phyloP scores from a whole-genome alignment of 2,113 vertebrate genomes.

The Nipponia nippon region DNA sequence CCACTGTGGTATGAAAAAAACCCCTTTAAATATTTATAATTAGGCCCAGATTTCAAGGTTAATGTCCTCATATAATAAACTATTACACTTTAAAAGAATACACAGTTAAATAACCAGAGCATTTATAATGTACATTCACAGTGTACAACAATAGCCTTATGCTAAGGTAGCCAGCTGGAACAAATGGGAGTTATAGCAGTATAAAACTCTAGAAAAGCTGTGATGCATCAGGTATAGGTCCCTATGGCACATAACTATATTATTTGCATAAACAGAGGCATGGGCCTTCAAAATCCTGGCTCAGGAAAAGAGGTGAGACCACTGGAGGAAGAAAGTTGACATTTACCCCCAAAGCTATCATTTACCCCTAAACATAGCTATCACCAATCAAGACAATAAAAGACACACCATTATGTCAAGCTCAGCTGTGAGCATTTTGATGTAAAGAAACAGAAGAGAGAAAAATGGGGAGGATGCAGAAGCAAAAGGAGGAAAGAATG shows the following conservation, averaged over 20 bases:
- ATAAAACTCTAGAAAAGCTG: conserved; percentile 20
- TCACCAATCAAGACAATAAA: not conserved
- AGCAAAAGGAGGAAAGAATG: not conserved
- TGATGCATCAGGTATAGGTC: conserved; percentile 25
- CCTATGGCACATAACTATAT: not conserved
- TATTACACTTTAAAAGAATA: not conserved
- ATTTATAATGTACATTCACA: not conserved
- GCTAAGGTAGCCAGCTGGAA: conserved; percentile 31
- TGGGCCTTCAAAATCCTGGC: not conserved
- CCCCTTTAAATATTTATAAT: not conserved
- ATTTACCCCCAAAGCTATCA: not conserved
- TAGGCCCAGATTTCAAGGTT: not conserved
- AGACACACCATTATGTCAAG: not conserved
- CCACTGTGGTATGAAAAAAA: not conserved
- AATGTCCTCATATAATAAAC: not conserved
- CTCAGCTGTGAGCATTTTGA: not conserved
- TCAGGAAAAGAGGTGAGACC: not conserved
- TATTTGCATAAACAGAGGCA: not conserved
- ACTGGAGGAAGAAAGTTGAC: not conserved
- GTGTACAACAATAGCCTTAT: not conserved
- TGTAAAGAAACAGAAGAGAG: not conserved
- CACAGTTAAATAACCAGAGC: conserved; percentile 19
- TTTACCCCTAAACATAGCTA: not conserved
- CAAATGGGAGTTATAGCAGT: conserved; percentile 2
- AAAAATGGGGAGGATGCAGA: not conserved